Percentiles rank a stretch among this genome's conserved stretches.
Evolutionary conservation across 2,113 vertebrate genomes (phyloP).

Genomic region (Rissa tridactyla): DNA sequence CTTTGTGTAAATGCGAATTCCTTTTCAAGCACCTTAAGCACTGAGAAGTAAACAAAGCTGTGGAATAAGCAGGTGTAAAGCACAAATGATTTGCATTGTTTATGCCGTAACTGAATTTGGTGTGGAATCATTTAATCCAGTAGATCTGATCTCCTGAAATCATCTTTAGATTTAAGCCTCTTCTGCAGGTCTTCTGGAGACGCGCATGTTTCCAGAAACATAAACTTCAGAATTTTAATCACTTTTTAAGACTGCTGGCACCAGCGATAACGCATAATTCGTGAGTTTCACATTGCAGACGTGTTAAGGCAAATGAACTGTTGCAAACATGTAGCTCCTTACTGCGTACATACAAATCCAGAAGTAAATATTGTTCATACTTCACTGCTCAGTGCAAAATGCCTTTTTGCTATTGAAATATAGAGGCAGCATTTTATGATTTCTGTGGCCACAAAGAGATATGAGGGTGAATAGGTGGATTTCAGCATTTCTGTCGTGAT

Average conservation of each 20-base stretch:
- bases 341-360: background rate
- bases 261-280: background rate
- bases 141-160: background rate
- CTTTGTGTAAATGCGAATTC: background rate
- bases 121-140: background rate
- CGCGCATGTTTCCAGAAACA: background rate
- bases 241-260: background rate
- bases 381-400: background rate
- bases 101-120: background rate
- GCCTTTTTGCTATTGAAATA: background rate
- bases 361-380: background rate
- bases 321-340: background rate
- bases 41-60: background rate
- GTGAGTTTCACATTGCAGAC: background rate
- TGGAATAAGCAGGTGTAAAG: background rate
- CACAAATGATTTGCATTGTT: background rate
- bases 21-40: background rate
- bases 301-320: constrained; percentile 4
- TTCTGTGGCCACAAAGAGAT: background rate
- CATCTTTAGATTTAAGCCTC: background rate
- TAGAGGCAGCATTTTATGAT: background rate
- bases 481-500: background rate
- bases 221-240: background rate
- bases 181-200: background rate
- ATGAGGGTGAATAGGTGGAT: background rate